phyloP scores from a whole-genome alignment of 1,140 invertebrate genomes.

The Heliconius eleuchia region DNA sequence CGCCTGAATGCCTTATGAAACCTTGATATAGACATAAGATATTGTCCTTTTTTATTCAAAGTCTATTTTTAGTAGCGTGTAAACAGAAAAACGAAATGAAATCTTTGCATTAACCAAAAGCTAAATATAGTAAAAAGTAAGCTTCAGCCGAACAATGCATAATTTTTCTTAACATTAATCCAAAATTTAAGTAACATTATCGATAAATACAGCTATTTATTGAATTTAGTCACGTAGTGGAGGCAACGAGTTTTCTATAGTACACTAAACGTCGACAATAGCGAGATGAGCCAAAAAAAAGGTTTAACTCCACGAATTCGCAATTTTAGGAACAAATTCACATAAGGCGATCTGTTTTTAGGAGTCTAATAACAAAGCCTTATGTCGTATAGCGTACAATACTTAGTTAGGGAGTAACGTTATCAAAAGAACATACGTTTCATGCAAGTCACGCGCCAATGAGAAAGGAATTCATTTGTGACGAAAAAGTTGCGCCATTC shows the following conservation, averaged over 20 bases:
- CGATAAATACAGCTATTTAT: neutral
- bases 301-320: neutral
- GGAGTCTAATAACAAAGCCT: conserved; percentile 35
- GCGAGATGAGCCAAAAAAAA: conserved; percentile 8
- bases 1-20: too few species aligned
- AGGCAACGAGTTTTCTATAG: neutral
- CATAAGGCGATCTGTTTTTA: conserved; percentile 15
- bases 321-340: conserved; percentile 3
- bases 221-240: neutral
- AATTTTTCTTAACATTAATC: neutral
- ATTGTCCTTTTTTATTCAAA: too few species aligned
- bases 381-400: conserved; percentile 42
- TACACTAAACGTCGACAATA: conserved; percentile 8
- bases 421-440: conserved; percentile 48
- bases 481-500: conserved; percentile 51
- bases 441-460: conserved; percentile 52
- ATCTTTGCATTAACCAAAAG: neutral
- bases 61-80: too few species aligned
- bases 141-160: neutral
- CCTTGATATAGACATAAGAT: too few species aligned
- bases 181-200: neutral
- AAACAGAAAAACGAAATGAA: neutral
- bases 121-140: neutral
- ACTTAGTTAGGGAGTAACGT: conserved; percentile 46
- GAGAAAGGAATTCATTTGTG: conserved; percentile 51